A percentile compares a stretch with the other conserved stretches of the same genome.
These are phyloP conservation scores for Apamea anceps DNA, from an alignment of 2,888 invertebrate genomes.

Conservation along the genomic window DNA sequence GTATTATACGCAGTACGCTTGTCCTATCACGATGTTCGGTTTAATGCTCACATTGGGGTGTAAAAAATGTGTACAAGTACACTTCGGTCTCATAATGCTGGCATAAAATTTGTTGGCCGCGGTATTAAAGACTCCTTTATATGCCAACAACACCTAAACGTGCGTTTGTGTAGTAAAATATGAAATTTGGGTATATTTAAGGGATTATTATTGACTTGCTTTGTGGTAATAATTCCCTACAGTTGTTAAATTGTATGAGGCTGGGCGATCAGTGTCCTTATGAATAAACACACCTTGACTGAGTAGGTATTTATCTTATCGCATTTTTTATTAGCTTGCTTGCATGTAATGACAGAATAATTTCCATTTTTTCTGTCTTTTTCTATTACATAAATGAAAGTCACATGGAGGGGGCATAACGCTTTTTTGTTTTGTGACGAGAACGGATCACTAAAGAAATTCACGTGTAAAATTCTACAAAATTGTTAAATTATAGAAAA, in stretches of 20 bases:
- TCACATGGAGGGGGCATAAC: no score
- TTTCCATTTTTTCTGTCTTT: no score
- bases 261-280: background rate
- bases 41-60: conserved; percentile 67
- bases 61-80: conserved; percentile 72
- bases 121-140: conserved; percentile 66
- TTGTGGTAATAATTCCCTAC: conserved; percentile 11
- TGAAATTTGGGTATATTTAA: conserved; percentile 37
- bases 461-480: no score
- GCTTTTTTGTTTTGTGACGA: background rate
- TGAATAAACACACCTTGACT: background rate
- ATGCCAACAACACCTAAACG: conserved; percentile 54
- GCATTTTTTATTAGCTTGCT: conserved; percentile 2
- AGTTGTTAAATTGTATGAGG: background rate
- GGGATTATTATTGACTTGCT: conserved; percentile 36
- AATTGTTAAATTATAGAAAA: no score
- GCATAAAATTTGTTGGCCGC: conserved; percentile 70
- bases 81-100: conserved; percentile 67
- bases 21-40: conserved; percentile 59
- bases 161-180: conserved; percentile 43
- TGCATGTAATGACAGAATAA: background rate
- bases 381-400: no score
- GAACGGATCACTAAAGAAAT: background rate
- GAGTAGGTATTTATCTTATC: background rate
- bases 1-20: conserved; percentile 49